Evolutionary conservation across 2,888 invertebrate genomes (phyloP), one percentile per base, ranked within the genome.

Genomic region (Tyria jacobaeae): DNA sequence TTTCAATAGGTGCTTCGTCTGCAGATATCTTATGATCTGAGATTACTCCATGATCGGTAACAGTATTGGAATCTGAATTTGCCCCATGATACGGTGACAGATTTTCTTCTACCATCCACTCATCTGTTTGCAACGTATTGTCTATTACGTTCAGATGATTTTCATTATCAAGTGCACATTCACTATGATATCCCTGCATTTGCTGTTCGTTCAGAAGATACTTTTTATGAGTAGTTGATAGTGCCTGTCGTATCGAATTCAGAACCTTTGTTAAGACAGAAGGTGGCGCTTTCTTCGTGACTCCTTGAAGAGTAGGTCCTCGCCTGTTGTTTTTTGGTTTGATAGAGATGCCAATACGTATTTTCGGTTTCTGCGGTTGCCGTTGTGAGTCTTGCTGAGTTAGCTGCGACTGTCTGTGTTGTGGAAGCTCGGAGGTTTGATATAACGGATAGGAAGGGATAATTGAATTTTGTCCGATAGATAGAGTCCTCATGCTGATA

Each of bases 331-430:
- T 17, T 48, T 48, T 48, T 6, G 47, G 47, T 17, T n/a, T 48
- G 47, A 21, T 48, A 10, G 47, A 48, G 21, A 48, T 48, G 47
- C 21, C 21, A 48, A 48, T 21, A 48, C 47, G 47, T 48, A 48
- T n/a, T 48, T 48, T 48, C 17, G 47, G 47, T 48, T 10, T 48
- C 47, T 21, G 47, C 21, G n/a, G 47, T 48, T 48, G 47, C 47
- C 21, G 17, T 17, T 48, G 47, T 48, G 24, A 48, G 21, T 21
- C 24, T 6, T 2, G 47, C 21, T 48, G 47, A 48, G 3, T 17
- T 21, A 21, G 47, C 24, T 48, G 47, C 21, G 21, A 6, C 47
- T 48, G 17, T 3, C 47, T 48, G 21, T 48, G 47, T 48, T 48
- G 47, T 48, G 47, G 17, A 48, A 48, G 47, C 21, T 48, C 47